Evolutionary conservation across 2,113 vertebrate species (phyloP), one percentile per base, ranked within the genome.

Genomic region (Labeo catla): DNA sequence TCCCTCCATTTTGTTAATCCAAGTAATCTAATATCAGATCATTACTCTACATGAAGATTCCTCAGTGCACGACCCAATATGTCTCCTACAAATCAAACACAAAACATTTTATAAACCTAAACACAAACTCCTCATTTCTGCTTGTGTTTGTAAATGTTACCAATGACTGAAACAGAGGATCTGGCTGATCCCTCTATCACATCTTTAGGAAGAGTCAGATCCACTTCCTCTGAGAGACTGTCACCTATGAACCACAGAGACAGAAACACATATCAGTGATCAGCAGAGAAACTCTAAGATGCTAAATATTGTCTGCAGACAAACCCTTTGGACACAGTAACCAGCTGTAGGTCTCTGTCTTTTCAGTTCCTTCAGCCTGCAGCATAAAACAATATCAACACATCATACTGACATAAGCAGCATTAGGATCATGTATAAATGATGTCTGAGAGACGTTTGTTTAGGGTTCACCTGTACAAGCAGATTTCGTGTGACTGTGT

Each of bases 11-110:
- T 39, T 28, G 21, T 52, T 36, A 28, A 15, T 34, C 65, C n/a
- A 52, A 23, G 21, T 8, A n/a, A 1, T 52, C 1, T 49, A 49
- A 52, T 28, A 52, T 15, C n/a, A 52, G 16, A 45, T 49, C 43
- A 52, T 50, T 52, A 68, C 13, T 50, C 2, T 52, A 52, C n/a
- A 0, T 13, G 49, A 86, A 95, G 92, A 89, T 97, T 97, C 84
- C 93, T 88, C 91, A 98, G 89, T 28, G 95, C 96, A 68, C 95
- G 94, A 13, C 96, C 95, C 90, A 98, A 77, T 80, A 97, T 93
- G 57, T 98, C 97, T 65, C 97, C 97, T 98, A 92, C 34, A 90
- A 36, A 50, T n/a, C 73, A 49, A 50, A 76, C 23, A 9, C 66
- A 19, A 19, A 19, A 19, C 7, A 49, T 45, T 47, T 73, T 49